These are phyloP conservation scores for Buphagus erythrorhynchus DNA, from an alignment of 2,797 vertebrate species.

Conservation along the genomic window DNA sequence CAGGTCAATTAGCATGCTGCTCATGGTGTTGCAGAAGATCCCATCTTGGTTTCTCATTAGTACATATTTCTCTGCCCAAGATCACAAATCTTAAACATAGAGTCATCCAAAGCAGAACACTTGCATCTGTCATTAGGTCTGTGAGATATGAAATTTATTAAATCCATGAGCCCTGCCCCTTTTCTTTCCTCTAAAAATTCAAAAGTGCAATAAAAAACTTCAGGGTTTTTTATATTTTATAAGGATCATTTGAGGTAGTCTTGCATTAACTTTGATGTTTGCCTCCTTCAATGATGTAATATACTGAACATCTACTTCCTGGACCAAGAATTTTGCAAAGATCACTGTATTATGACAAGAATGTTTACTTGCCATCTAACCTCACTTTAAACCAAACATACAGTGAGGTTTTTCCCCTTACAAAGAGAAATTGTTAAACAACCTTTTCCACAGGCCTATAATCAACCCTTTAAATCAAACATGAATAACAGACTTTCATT, in stretches of 20 bases:
- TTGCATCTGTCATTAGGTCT: background rate
- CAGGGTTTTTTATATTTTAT: background rate
- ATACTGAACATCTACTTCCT: conserved; percentile 52
- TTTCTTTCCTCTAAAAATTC: background rate
- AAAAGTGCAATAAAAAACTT: background rate
- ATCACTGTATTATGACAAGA: conserved; percentile 55
- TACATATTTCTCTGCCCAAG: background rate
- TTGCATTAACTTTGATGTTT: conserved; percentile 15
- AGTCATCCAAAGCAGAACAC: background rate
- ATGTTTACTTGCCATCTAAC: conserved; percentile 73
- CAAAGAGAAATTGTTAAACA: conserved; percentile 65
- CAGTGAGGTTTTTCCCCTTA: background rate
- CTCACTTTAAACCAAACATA: conserved; percentile 57
- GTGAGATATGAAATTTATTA: background rate
- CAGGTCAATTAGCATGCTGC: background rate
- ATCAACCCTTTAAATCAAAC: conserved; percentile 43
- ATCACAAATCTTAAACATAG: background rate
- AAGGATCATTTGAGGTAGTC: background rate
- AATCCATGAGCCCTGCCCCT: background rate
- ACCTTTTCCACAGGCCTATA: conserved; percentile 11
- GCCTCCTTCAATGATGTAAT: conserved; percentile 63
- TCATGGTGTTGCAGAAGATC: background rate
- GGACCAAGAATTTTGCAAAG: conserved; percentile 52
- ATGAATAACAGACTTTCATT: conserved; percentile 15
- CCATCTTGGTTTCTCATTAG: background rate